Evolutionary conservation across 2,113 vertebrate species (phyloP).

Genomic region (Pachyramphus minor): DNA sequence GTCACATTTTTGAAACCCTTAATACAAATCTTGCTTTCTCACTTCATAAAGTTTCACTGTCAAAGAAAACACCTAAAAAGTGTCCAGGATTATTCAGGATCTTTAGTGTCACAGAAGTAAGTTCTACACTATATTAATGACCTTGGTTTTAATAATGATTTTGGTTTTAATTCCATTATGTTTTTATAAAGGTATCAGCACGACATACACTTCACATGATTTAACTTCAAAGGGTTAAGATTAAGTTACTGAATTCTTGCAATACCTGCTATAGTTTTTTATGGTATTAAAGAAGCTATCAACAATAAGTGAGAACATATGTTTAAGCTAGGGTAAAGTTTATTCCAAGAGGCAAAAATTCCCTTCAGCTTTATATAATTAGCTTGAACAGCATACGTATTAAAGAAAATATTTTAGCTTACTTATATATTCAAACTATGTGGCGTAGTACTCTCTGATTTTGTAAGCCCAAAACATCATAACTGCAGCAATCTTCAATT

Average conservation of each 20-base stretch:
- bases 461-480: neutral
- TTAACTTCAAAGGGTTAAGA: slow-evolving; percentile 52
- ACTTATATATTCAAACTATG: slow-evolving; percentile 10
- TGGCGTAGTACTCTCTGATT: neutral
- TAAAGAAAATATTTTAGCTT: slow-evolving; percentile 11
- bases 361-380: slow-evolving; percentile 17
- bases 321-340: slow-evolving; percentile 36
- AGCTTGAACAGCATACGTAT: neutral
- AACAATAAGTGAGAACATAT: slow-evolving; percentile 54
- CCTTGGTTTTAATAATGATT: neutral
- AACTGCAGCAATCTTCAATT: neutral
- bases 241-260: slow-evolving; percentile 52
- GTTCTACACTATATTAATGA: neutral
- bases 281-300: slow-evolving; percentile 36
- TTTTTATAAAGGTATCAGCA: slow-evolving; percentile 23
- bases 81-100: neutral
- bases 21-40: neutral
- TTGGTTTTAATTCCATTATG: neutral
- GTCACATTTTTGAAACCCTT: neutral
- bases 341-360: slow-evolving; percentile 40
- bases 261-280: slow-evolving; percentile 36
- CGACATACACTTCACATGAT: neutral
- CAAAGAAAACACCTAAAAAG: neutral
- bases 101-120: neutral
- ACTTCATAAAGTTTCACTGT: neutral